Conservation (phyloP, 2,797 vertebrate genomes). For the Malurus leucopterus region DNA sequence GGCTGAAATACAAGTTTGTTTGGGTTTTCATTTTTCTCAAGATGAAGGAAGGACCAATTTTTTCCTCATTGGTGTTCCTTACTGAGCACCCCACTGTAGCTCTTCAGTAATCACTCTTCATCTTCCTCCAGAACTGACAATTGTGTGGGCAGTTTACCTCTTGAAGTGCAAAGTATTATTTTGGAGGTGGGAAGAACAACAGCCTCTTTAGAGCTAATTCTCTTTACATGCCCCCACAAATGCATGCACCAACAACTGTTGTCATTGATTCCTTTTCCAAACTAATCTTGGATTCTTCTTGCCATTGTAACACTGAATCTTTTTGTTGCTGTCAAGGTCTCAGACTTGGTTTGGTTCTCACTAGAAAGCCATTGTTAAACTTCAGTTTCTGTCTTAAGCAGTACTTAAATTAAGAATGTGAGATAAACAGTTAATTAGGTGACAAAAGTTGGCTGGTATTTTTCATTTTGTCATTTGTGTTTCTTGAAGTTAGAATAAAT, state of each 20-base stretch:
- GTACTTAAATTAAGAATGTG: neutral
- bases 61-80: neutral
- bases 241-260: constrained; percentile 15
- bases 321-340: neutral
- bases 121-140: constrained; percentile 10
- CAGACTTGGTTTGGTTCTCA: neutral
- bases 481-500: neutral
- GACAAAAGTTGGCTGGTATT: neutral
- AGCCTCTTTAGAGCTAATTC: constrained; percentile 24
- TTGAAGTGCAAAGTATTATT: constrained; percentile 44
- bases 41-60: neutral
- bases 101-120: neutral
- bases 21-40: neutral
- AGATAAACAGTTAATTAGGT: neutral
- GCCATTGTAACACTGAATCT: neutral
- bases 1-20: neutral
- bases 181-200: constrained; percentile 48
- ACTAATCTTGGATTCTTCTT: neutral
- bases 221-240: constrained; percentile 16
- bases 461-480: neutral
- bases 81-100: neutral
- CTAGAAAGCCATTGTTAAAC: neutral
- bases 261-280: neutral
- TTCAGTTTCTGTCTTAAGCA: neutral
- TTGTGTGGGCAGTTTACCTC: constrained; percentile 41